Evolutionary conservation across 2,113 vertebrate species (phyloP), one percentile per base, ranked within the genome.

Genomic region (Stomatorhinus ivindoensis): DNA sequence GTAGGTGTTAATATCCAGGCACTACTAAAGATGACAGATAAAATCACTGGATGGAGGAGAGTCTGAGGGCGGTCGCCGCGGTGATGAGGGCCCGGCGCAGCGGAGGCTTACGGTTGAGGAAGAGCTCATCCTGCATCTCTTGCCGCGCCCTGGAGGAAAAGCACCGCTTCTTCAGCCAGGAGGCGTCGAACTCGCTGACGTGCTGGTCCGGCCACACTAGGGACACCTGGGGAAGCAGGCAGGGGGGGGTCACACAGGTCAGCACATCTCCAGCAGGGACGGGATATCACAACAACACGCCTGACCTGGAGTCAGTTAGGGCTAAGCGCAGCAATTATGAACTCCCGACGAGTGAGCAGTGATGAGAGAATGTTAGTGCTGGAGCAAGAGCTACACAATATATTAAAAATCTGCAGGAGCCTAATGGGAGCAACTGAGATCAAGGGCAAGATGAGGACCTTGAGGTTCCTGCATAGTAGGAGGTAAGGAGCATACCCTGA

Each of bases 81-180:
- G 31, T 5, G 73, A 27, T 17, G 15, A 82, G 21, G 19, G 19
- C 8, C 86, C 86, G 11, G 39, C 3, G 10, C 2, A 4, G 19
- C 31, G 1, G 65, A 13, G 0, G 8, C 95, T 93, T 95, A 99
- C 98, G 96, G 92, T 97, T 96, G 50, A 97, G 94, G 95, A 98
- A 99, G 27, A 98, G 93, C 93, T 98, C 95, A 91, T 96, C 94
- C 90, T 89, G 95, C 90, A 96, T 90, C 42, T 94, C 94, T 93
- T 94, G 94, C 94, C 98, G 96, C 92, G 97, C 95, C 92, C 94
- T 92, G 76, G 96, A 91, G 31, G 98, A 98, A 93, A 99, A 99
- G 86, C 98, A 97, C 89, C 96, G 95, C 92, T 96, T 97, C 94
- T 97, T 98, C 92, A 99, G 92, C 98, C 98, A 99, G 0, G 97